Percentiles rank a stretch among this genome's conserved stretches.
phyloP scores from a whole-genome alignment of 2,113 vertebrate species.

The Hystrix cristata region DNA sequence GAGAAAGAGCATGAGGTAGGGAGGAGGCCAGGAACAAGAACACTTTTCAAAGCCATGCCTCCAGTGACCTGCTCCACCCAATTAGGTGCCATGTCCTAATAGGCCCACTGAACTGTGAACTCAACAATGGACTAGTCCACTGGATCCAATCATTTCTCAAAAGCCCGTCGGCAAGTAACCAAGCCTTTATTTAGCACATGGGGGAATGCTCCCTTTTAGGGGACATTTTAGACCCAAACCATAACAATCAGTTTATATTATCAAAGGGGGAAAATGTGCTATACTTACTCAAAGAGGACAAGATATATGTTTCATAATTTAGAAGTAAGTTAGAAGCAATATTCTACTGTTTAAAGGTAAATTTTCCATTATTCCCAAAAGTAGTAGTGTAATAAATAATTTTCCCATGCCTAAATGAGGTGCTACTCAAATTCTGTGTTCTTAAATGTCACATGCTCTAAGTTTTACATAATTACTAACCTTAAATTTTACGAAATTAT shows the following conservation, averaged over 20 bases:
- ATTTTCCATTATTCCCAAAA: constrained; percentile 36
- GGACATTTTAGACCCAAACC: neutral
- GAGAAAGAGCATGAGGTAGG: neutral
- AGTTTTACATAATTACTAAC: constrained; percentile 40
- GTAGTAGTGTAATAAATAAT: constrained; percentile 24
- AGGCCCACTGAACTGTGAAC: neutral
- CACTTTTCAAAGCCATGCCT: neutral
- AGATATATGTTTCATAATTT: neutral
- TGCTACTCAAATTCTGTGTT: constrained; percentile 17
- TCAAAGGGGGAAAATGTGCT: neutral
- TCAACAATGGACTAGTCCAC: neutral
- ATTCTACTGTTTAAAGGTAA: constrained; percentile 14
- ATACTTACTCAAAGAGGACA: constrained; percentile 6
- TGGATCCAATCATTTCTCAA: neutral
- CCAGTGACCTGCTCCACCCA: neutral
- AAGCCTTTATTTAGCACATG: neutral
- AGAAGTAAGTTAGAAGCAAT: neutral
- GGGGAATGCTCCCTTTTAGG: too few species aligned
- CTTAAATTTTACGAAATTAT: constrained; percentile 59
- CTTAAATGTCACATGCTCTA: constrained; percentile 8
- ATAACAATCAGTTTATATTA: neutral
- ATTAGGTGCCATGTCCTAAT: neutral
- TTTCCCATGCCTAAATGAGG: neutral
- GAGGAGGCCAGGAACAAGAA: neutral
- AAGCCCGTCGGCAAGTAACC: neutral